These are phyloP conservation scores for Orientallactaga bullata DNA, from an alignment of 2,113 vertebrate genomes.

Conservation along the genomic window DNA sequence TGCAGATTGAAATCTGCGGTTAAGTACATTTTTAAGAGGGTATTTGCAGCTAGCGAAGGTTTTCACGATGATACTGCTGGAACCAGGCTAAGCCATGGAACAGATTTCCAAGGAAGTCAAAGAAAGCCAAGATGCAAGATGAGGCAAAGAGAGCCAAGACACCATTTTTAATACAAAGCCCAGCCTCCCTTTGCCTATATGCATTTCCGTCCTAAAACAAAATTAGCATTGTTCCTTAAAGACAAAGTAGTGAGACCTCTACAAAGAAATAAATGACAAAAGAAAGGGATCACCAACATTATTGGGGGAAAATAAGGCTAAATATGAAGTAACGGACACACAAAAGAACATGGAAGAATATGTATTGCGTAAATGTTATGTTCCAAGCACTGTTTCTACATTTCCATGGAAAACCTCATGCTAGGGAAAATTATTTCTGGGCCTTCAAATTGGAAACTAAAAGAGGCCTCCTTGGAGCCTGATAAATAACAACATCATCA, in stretches of 20 bases:
- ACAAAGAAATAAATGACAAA: slow-evolving; percentile 48
- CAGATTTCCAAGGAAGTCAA: slow-evolving; percentile 66
- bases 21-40: slow-evolving; percentile 69
- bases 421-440: slow-evolving; percentile 74
- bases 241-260: slow-evolving; percentile 11
- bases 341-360: slow-evolving; percentile 48
- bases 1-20: slow-evolving; percentile 71
- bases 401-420: slow-evolving; percentile 73
- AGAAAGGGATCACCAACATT: background rate
- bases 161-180: slow-evolving; percentile 55
- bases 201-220: slow-evolving; percentile 24
- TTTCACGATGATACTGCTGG: slow-evolving; percentile 52
- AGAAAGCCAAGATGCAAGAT: slow-evolving; percentile 61
- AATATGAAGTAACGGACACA: background rate
- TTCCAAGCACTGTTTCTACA: slow-evolving; percentile 63
- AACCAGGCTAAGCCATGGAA: slow-evolving; percentile 47
- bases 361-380: background rate
- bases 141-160: background rate
- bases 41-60: slow-evolving; percentile 59
- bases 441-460: slow-evolving; percentile 72
- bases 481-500: slow-evolving; percentile 73
- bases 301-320: background rate
- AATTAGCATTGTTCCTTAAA: slow-evolving; percentile 32
- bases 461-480: slow-evolving; percentile 69
- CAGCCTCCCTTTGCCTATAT: slow-evolving; percentile 53